Base-by-base conservation (phyloP, 2,113 vertebrate genomes). In the Saguinus imperator region DNA sequence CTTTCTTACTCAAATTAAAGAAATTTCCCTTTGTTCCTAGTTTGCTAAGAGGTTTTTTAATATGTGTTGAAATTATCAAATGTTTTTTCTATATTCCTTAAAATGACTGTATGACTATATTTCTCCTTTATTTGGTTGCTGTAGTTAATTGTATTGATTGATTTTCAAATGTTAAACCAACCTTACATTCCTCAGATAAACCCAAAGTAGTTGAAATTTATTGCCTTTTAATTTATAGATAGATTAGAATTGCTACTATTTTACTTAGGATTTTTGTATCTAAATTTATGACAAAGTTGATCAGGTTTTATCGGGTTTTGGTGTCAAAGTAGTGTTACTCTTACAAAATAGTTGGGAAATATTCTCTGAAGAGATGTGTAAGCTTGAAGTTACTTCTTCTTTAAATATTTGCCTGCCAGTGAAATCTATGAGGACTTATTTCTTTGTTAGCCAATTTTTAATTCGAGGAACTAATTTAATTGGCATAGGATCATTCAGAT, bases 101-200 rank as follows among this genome's bases (percentile, higher is more conserved):
- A 50, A 72, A 64, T 61, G 18, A 88, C 61, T 68, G 21, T 48
- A 77, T 77, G 27, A 23, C n/a, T 79, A 29, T 64, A 64, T 77
- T 89, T 83, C 10, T 70, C 18, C 27, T 87, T 92, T 70, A 80
- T 72, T 89, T 89, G 43, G 29, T 64, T 52, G 11, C 73, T 64
- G 0, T 57, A 72, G 45, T 52, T 61, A 85, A 68, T 94, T 73
- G 72, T 5, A 79, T 16, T 43, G 45, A 84, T 52, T 79, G 40
- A 70, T 93, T 57, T 84, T 95, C 50, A 89, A 85, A 58, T 89
- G 43, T 64, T 90, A 93, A 89, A 40, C 35, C 21, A 89, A 79
- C 11, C 14, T 76, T 88, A 35, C 73, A n/a, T 87, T 91, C 45
- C 40, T 87, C 17, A 91, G 75, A n/a, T 68, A 66, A 87, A 75